Evolutionary conservation across 2,888 invertebrate genomes (phyloP), one percentile per base, ranked within the genome.

Genomic region (Drosophila mulleri): DNA sequence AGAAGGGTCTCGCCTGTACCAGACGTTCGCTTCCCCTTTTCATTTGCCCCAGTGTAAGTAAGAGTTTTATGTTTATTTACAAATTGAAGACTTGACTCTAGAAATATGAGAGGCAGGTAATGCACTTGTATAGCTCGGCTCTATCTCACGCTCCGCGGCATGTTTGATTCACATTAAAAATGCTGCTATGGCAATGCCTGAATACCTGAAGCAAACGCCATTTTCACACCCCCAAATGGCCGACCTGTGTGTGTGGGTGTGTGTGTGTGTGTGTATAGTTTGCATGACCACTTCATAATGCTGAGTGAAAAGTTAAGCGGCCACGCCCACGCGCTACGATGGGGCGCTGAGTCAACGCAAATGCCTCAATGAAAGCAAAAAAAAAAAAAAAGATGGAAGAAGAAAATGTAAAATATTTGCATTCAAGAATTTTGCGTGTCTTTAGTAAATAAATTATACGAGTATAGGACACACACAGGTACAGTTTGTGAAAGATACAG

Each of bases 371-470:
- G 64, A 56, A 71, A 71, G 65, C 66, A 69, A 68, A 8, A 41
- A n/a, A 41, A 73, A 75, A 29, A 7, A 29, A 29, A 32, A 32
- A 11, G 11, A 32, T 3, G 32, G 2, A 32, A 80, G 20, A 52
- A 53, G 23, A 26, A 53, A 53, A 20, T 11, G 0, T 23, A 23
- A 53, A 83, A 87, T 81, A 83, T 84, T 89, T 89, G 88, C 88
- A 88, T 88, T 87, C 83, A 85, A 88, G 77, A 88, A 77, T 90
- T 90, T 88, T 88, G 88, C 88, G 90, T 89, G 88, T 85, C 85
- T 89, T 80, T 67, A 79, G 90, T 81, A 84, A 88, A 89, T 89
- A 89, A 89, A 89, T 89, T 89, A 89, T 74, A 67, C 75, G 80
- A 78, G 71, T 72, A 53, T 53, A 86, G 78, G 80, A 70, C 67